These are phyloP conservation scores for Achatina immaculata DNA, from an alignment of 1,140 invertebrate species.

Conservation along the genomic window DNA sequence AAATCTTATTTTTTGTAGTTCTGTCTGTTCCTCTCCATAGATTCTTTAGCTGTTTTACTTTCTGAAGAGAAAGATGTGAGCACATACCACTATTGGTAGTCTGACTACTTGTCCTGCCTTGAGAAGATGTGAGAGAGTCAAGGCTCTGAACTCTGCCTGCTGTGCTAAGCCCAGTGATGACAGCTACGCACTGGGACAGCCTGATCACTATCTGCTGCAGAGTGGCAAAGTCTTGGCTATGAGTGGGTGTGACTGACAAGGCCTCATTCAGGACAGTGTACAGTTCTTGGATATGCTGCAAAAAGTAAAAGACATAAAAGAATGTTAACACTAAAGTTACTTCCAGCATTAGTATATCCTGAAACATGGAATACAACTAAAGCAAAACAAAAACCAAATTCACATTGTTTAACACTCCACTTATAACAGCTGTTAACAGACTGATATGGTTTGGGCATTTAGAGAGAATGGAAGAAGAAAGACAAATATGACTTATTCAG, in stretches of 20 bases:
- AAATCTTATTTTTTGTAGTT: too few species aligned
- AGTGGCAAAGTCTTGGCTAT: constrained; percentile 53
- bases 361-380: not conserved
- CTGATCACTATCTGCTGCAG: constrained; percentile 54
- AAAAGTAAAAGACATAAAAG: not conserved
- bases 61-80: too few species aligned
- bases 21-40: too few species aligned
- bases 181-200: constrained; percentile 56
- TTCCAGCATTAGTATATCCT: not conserved
- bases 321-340: not conserved
- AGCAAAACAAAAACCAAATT: too few species aligned
- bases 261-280: constrained; percentile 58
- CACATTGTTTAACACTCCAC: too few species aligned
- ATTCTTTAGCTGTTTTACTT: too few species aligned
- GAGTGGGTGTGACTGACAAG: constrained; percentile 52
- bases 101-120: constrained; percentile 39
- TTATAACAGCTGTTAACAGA: too few species aligned
- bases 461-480: too few species aligned
- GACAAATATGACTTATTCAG: too few species aligned
- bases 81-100: constrained; percentile 35
- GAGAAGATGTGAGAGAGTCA: constrained; percentile 54
- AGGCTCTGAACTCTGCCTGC: constrained; percentile 55
- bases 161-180: constrained; percentile 63
- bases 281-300: constrained; percentile 63
- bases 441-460: too few species aligned